These are phyloP conservation scores for Ethmia dodecea DNA, from an alignment of 2,888 invertebrate genomes.

Conservation along the genomic window DNA sequence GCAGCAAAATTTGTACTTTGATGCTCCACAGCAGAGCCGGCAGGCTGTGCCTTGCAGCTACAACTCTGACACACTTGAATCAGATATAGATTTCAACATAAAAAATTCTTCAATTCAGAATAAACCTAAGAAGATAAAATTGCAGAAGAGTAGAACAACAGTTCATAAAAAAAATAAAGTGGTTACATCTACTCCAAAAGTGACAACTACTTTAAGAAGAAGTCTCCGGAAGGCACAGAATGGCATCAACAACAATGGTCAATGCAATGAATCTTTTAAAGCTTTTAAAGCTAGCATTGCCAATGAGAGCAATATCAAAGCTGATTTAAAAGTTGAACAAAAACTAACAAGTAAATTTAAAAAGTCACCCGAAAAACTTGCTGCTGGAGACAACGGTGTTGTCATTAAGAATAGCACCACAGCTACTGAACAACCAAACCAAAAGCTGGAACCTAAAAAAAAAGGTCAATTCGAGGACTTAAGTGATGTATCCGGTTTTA, in stretches of 20 bases:
- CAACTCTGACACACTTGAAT: conserved; percentile 32
- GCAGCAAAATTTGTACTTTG: conserved; percentile 54
- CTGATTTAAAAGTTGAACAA: conserved; percentile 17
- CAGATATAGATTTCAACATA: conserved; percentile 58
- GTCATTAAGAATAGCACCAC: conserved; percentile 26
- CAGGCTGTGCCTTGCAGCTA: conserved; percentile 40
- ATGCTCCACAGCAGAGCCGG: conserved; percentile 38
- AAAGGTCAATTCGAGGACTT: conserved; percentile 63
- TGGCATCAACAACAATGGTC: conserved; percentile 33
- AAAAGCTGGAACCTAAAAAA: conserved; percentile 12
- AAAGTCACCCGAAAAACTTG: conserved; percentile 21
- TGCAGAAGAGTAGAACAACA: conserved; percentile 34
- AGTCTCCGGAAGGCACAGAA: conserved; percentile 50
- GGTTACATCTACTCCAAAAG: conserved; percentile 56
- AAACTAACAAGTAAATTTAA: conserved; percentile 24
- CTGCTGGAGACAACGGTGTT: conserved; percentile 27
- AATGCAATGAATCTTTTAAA: conserved; percentile 48
- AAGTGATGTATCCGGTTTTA: conserved; percentile 69
- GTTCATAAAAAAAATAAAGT: conserved; percentile 51
- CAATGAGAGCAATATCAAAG: conserved; percentile 26
- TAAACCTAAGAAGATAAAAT: conserved; percentile 41
- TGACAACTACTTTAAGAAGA: conserved; percentile 38
- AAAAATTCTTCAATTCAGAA: conserved; percentile 42
- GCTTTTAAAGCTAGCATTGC: too few species aligned
- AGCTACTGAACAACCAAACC: conserved; percentile 25